Evolutionary conservation across 1,140 invertebrate genomes (phyloP).

Genomic region (Diachasmimorpha longicaudata): DNA sequence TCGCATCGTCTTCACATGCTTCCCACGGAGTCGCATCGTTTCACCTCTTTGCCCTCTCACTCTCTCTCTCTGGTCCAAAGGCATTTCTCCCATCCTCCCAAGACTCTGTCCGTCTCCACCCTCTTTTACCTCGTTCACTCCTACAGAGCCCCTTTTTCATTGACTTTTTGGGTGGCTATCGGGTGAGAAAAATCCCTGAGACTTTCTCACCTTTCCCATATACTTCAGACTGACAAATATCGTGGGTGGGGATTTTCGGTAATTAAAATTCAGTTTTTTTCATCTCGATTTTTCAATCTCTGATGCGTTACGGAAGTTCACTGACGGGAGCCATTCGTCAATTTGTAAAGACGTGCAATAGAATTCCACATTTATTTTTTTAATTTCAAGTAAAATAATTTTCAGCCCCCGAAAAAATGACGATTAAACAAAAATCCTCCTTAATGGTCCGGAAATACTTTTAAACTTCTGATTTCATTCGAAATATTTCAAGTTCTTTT

Average conservation of each 20-base stretch:
- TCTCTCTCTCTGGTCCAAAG: not conserved
- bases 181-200: not conserved
- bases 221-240: not conserved
- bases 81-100: not conserved
- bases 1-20: constrained; percentile 17
- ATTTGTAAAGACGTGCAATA: too few species aligned
- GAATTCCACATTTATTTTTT: too few species aligned
- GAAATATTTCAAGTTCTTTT: not conserved
- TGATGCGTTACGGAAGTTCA: not conserved
- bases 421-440: too few species aligned
- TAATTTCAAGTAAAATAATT: too few species aligned
- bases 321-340: not conserved
- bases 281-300: not conserved
- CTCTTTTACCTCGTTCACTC: constrained; percentile 16
- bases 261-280: not conserved
- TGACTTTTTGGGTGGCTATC: constrained; percentile 1
- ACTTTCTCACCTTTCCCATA: constrained; percentile 6
- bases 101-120: not conserved
- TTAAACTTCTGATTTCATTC: too few species aligned
- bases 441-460: too few species aligned
- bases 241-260: not conserved
- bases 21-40: constrained; percentile 27
- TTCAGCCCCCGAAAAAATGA: too few species aligned
- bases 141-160: not conserved
- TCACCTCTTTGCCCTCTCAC: constrained; percentile 6